Percentiles rank a stretch among this genome's conserved stretches.
These are phyloP conservation scores for Scrobipalpa costella DNA, from an alignment of 2,888 invertebrate species.

Conservation along the genomic window DNA sequence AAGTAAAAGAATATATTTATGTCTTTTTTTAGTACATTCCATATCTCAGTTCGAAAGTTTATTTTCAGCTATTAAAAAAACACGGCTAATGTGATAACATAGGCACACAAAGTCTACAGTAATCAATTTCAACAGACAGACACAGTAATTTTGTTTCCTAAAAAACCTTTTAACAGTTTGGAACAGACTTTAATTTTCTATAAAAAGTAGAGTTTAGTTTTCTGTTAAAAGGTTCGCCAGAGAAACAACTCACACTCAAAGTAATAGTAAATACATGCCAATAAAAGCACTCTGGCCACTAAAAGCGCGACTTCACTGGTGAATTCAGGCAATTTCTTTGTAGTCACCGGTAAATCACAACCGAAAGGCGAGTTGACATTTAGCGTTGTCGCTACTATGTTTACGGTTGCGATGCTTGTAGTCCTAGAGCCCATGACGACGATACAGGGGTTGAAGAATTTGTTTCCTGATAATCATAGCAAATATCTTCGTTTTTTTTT, in stretches of 20 bases:
- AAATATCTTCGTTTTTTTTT: no score
- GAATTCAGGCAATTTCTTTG: conserved; percentile 36
- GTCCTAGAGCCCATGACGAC: neutral
- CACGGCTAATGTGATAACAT: no score
- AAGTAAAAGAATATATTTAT: no score
- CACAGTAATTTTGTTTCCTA: no score
- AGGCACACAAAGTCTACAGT: no score
- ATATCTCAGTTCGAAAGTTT: no score
- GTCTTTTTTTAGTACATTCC: no score
- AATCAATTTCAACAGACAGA: no score
- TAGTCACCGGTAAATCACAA: conserved; percentile 51
- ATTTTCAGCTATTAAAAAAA: no score
- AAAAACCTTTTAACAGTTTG: neutral
- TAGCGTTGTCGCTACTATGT: conserved; percentile 4
- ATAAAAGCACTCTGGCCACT: conserved; percentile 10
- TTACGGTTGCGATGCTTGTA: neutral
- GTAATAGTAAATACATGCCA: conserved; percentile 6
- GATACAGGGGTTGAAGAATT: neutral
- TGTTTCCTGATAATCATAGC: no score
- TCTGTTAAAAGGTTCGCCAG: neutral
- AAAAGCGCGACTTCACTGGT: conserved; percentile 18
- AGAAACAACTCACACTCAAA: neutral
- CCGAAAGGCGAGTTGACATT: conserved; percentile 43
- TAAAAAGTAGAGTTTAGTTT: conserved; percentile 2
- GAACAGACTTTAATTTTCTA: neutral